A percentile compares a stretch with the other conserved stretches of the same genome.
These are phyloP conservation scores for Drosophila insularis DNA, from an alignment of 1,140 invertebrate species.

Conservation along the genomic window DNA sequence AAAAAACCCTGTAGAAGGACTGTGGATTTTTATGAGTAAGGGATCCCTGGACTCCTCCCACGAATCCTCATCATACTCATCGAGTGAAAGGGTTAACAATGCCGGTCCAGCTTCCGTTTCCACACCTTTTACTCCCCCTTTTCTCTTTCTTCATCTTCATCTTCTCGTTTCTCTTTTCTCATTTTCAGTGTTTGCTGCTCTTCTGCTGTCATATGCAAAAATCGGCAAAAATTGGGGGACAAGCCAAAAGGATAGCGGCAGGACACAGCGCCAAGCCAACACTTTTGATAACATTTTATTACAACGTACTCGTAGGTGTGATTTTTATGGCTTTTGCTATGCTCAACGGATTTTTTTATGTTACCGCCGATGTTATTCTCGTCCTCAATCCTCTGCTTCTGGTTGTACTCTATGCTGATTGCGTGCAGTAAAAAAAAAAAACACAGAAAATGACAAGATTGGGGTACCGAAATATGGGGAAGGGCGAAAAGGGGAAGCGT, in stretches of 20 bases:
- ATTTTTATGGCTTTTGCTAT: constrained; percentile 79
- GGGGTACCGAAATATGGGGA: constrained; percentile 34
- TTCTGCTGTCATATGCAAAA: constrained; percentile 77
- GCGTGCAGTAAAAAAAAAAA: constrained; percentile 27
- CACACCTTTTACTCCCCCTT: neutral
- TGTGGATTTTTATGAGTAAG: constrained; percentile 40
- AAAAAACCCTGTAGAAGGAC: constrained; percentile 1
- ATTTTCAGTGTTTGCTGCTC: constrained; percentile 18
- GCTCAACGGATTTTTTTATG: constrained; percentile 70
- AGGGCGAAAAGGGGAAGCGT: neutral
- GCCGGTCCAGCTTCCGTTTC: constrained; percentile 56
- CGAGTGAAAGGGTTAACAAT: constrained; percentile 71
- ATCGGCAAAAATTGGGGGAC: constrained; percentile 23
- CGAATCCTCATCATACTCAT: constrained; percentile 6
- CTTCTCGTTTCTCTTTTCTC: neutral
- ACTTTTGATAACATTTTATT: constrained; percentile 82
- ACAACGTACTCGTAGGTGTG: constrained; percentile 80
- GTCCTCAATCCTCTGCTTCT: neutral
- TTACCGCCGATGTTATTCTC: constrained; percentile 11
- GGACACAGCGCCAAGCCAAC: constrained; percentile 63
- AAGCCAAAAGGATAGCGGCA: constrained; percentile 19
- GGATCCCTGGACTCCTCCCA: neutral
- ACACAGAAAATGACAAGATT: constrained; percentile 17
- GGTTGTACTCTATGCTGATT: constrained; percentile 72
- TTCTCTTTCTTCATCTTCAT: neutral